Conservation (phyloP, 30 jellyfish, hydroid and myxozoan species). For the Calvadosia cruxmelitensis region DNA sequence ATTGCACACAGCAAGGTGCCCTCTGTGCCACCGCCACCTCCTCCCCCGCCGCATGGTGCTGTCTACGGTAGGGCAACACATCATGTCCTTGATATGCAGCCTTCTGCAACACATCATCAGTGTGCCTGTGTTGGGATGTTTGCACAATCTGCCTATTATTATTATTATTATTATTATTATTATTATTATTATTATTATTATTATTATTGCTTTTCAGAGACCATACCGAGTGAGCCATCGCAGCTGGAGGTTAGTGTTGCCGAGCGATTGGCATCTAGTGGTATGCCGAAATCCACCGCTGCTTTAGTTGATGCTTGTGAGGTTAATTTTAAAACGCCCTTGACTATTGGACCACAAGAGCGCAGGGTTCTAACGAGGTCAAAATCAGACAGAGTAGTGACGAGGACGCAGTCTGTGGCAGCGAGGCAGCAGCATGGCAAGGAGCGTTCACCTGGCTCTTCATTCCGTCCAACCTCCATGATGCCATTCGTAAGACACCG, state of each 20-base stretch:
- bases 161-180: too few relatives aligned
- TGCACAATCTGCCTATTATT: too few relatives aligned
- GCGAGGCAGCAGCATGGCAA: not conserved
- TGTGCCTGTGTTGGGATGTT: too few relatives aligned
- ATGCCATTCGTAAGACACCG: not conserved
- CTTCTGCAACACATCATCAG: not conserved
- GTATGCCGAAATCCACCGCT: conserved; percentile 49
- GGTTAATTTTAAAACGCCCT: not conserved
- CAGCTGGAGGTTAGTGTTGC: conserved; percentile 40
- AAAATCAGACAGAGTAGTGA: not conserved
- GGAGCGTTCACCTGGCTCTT: not conserved
- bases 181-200: too few relatives aligned
- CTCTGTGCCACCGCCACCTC: not conserved
- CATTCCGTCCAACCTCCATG: conserved; percentile 1
- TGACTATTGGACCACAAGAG: not conserved
- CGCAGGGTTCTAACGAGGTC: not conserved
- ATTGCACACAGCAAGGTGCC: not conserved
- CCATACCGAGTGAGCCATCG: conserved; percentile 8
- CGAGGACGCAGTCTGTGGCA: not conserved
- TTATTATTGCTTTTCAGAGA: not conserved
- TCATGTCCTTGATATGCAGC: too few relatives aligned
- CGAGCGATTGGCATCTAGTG: conserved; percentile 43
- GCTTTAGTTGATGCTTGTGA: conserved; percentile 71
- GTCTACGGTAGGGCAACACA: not conserved
- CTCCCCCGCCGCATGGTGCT: not conserved